Base-by-base conservation (phyloP, 2,797 vertebrate species). In the Megaceryle alcyon region DNA sequence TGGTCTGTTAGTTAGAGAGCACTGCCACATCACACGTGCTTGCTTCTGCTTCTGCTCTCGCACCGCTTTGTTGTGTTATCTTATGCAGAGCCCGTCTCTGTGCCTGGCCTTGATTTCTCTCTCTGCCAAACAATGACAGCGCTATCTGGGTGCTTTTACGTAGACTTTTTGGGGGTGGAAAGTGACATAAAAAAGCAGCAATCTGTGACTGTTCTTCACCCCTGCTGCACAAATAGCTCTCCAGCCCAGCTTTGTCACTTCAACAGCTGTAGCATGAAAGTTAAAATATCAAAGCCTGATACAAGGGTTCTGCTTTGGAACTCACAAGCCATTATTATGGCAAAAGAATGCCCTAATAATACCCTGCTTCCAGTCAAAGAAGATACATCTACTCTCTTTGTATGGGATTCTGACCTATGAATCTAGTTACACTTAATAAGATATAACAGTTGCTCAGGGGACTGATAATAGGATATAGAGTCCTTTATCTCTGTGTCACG, bases 401-500 rank as follows among this genome's bases (percentile, higher is more conserved):
- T 25, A 28, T 2, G 1, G 56, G 46, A 66, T 60, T 92, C 89
- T 94, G 80, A 84, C 56, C 88, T 65, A 12, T 14, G 43, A 92
- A 69, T 87, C 80, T 83, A 90, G 80, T 91, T 92, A 68, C 51
- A 53, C 87, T 94, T 91, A 86, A 82, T 86, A 92, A 96, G 96
- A 82, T 82, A 56, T 83, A 84, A 2, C 72, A 44, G 63, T 88
- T 88, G 59, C 61, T 95, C 70, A 31, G 87, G 82, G 82, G 80
- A 88, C 56, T 96, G 85, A 91, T 96, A 94, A 88, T 86, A 94
- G 91, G 76, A 92, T 95, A 65, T 48, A 35, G 77, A 90, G 48
- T 51, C 73, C 77, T 91, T 95, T 93, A 89, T 94, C 86, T 91
- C 88, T 16, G 25, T 75, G 84, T 91, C 84, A 65, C 4, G 6